Conservation (phyloP, 2,113 vertebrate species). For the Gavialis gangeticus region DNA sequence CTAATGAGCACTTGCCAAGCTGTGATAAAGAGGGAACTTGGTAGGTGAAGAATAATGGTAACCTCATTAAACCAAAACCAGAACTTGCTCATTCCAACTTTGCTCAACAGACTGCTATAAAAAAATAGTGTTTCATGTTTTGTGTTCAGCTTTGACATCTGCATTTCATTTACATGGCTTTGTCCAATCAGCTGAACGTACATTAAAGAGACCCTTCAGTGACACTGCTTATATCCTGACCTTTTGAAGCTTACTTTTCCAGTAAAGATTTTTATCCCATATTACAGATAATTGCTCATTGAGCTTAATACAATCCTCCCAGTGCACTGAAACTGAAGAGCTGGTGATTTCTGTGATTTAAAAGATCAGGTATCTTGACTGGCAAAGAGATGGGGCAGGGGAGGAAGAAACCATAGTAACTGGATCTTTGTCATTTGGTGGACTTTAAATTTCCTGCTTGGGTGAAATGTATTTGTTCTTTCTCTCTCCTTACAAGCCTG, state of each 20-base stretch:
- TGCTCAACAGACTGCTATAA: conserved; percentile 2
- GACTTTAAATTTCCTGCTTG: conserved; percentile 11
- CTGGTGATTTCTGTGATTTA: conserved; percentile 73
- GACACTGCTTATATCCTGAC: conserved; percentile 76
- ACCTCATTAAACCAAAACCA: conserved; percentile 36
- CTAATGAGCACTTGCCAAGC: conserved; percentile 33
- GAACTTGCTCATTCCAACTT: conserved; percentile 23
- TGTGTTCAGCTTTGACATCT: conserved; percentile 37
- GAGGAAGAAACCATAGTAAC: conserved; percentile 41
- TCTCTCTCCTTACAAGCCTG: not conserved
- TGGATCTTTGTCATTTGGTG: conserved; percentile 42
- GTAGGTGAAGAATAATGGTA: conserved; percentile 50
- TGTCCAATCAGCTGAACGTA: conserved; percentile 15
- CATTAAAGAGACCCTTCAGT: conserved; percentile 50
- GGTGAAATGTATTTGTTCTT: not conserved
- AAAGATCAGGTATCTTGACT: conserved; percentile 52
- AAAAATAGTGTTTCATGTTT: conserved; percentile 41
- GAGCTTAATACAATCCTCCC: conserved; percentile 89
- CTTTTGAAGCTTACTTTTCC: conserved; percentile 82
- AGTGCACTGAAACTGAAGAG: conserved; percentile 74
- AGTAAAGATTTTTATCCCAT: conserved; percentile 89
- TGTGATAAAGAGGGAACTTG: conserved; percentile 55
- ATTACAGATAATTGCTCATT: conserved; percentile 91
- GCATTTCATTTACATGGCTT: conserved; percentile 43
- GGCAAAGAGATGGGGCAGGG: not conserved